phyloP scores from a whole-genome alignment of 2,888 invertebrate genomes.

The Arctia plantaginis region DNA sequence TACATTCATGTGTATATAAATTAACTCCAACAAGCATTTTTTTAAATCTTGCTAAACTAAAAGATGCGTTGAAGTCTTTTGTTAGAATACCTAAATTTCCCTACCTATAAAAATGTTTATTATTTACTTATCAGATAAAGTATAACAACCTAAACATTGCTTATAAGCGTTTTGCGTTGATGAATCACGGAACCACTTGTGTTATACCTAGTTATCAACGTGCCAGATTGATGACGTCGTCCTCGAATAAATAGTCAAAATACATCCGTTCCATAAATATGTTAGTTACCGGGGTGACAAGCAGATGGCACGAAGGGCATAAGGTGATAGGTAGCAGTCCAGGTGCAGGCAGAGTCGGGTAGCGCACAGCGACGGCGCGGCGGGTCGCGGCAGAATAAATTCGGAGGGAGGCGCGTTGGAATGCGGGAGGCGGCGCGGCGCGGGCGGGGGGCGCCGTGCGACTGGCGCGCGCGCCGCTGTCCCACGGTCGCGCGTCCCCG shows the following conservation, averaged over 20 bases:
- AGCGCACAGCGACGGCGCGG: constrained; percentile 38
- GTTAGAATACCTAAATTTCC: constrained; percentile 39
- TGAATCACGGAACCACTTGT: constrained; percentile 47
- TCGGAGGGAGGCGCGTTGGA: constrained; percentile 83
- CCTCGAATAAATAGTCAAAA: constrained; percentile 11
- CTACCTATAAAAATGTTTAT: constrained; percentile 33
- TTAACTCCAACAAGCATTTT: constrained; percentile 5
- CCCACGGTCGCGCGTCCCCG: constrained; percentile 89
- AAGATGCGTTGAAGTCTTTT: constrained; percentile 67
- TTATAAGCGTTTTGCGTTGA: constrained; percentile 42
- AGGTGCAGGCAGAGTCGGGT: constrained; percentile 26
- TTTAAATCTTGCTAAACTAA: neutral
- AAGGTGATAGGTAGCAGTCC: constrained; percentile 13
- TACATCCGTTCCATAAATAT: constrained; percentile 15
- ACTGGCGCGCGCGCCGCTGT: constrained; percentile 88
- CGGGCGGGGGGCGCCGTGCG: constrained; percentile 82
- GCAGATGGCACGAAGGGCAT: neutral
- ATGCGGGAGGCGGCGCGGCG: constrained; percentile 76
- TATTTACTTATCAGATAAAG: constrained; percentile 48
- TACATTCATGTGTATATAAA: neutral
- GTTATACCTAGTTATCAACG: constrained; percentile 28
- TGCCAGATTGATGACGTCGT: constrained; percentile 44
- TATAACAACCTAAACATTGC: constrained; percentile 37
- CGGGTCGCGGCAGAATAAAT: constrained; percentile 84
- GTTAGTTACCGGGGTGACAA: constrained; percentile 12